These are phyloP conservation scores for Phylloscopus whistleri DNA, from an alignment of 2,113 vertebrate genomes.

Conservation along the genomic window DNA sequence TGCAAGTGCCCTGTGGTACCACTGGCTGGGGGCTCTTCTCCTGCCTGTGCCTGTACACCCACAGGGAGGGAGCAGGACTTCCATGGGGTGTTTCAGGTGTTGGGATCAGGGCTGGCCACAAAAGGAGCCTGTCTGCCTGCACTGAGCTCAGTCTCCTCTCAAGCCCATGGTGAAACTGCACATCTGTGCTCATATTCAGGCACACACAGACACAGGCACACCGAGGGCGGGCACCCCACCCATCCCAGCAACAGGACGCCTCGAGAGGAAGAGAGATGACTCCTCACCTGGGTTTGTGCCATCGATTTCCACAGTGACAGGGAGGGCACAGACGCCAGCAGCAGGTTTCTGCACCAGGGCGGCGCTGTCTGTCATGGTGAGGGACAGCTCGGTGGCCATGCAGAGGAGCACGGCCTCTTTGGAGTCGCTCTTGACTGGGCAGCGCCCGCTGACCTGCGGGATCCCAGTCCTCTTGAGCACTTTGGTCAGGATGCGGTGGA, in stretches of 20 bases:
- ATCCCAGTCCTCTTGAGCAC: conserved; percentile 73
- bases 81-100: not conserved
- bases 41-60: not conserved
- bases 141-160: not conserved
- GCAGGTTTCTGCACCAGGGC: conserved; percentile 50
- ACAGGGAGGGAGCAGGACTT: not conserved
- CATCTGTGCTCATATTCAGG: not conserved
- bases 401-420: conserved; percentile 80
- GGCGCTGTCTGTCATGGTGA: conserved; percentile 44
- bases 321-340: conserved; percentile 6
- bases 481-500: conserved; percentile 76
- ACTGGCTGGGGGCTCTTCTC: not conserved
- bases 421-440: conserved; percentile 71
- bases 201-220: not conserved
- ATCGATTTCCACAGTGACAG: conserved; percentile 64
- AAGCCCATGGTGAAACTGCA: not conserved
- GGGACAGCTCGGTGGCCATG: conserved; percentile 72
- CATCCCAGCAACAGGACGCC: not conserved
- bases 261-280: not conserved
- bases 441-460: conserved; percentile 69
- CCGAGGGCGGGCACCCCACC: fast-evolving
- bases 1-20: not conserved
- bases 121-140: not conserved
- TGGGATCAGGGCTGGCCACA: not conserved
- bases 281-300: conserved; percentile 71